Evolutionary conservation across 2,113 vertebrate genomes (phyloP).

Genomic region (Neofelis nebulosa): DNA sequence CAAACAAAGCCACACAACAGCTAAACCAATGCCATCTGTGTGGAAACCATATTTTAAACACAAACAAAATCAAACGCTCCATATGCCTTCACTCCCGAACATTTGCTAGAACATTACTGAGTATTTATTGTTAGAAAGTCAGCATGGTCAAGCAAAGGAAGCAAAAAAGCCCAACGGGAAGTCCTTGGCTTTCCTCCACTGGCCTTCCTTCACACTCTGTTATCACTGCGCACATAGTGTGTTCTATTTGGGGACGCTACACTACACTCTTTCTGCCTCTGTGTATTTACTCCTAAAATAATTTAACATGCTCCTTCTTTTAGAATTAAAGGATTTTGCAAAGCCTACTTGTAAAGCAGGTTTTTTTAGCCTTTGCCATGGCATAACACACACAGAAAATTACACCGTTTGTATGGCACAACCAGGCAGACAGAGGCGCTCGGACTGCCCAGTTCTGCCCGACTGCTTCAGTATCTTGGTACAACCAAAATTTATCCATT

Average conservation of each 20-base stretch:
- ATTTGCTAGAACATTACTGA: conserved; percentile 36
- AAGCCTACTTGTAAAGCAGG: background rate
- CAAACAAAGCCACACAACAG: conserved; percentile 76
- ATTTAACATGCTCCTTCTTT: background rate
- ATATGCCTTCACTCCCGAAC: conserved; percentile 23
- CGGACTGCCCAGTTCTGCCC: background rate
- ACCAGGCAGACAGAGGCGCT: background rate
- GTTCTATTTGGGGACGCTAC: background rate
- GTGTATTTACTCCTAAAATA: background rate
- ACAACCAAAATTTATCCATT: background rate
- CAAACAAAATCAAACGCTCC: conserved; percentile 62
- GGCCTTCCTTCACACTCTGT: background rate
- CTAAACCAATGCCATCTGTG: conserved; percentile 80
- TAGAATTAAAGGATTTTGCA: conserved; percentile 19
- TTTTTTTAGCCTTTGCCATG: background rate
- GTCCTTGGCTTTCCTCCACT: background rate
- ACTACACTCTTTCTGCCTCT: background rate
- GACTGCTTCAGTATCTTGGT: background rate
- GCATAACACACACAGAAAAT: background rate
- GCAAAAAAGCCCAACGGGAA: background rate
- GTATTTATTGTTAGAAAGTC: conserved; percentile 51
- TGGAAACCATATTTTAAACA: conserved; percentile 70
- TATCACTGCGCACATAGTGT: rapidly evolving
- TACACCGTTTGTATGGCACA: background rate
- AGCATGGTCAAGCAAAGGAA: background rate